Conservation (phyloP, 2,888 invertebrate genomes). For the Alcis repandata region DNA sequence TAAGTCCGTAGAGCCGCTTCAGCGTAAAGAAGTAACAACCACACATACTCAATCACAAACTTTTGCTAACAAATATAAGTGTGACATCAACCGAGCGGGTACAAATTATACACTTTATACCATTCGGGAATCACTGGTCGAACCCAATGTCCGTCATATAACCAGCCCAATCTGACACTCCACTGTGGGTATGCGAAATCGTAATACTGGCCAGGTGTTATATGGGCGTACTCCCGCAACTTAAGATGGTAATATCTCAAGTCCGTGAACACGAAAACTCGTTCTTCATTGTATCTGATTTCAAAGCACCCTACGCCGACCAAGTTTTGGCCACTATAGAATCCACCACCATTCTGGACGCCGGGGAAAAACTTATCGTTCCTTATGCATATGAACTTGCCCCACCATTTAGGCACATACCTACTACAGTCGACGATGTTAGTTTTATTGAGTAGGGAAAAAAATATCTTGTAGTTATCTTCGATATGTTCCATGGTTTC, state of each 20-base stretch:
- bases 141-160: constrained; percentile 18
- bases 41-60: too few relatives aligned
- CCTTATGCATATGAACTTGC: constrained; percentile 68
- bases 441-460: background rate
- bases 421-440: constrained; percentile 59
- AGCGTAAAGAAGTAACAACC: too few relatives aligned
- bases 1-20: too few relatives aligned
- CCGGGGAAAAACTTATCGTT: constrained; percentile 54
- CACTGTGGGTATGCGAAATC: constrained; percentile 72
- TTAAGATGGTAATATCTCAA: constrained; percentile 60
- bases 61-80: too few relatives aligned
- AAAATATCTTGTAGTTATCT: constrained; percentile 66
- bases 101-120: constrained; percentile 38
- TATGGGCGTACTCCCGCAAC: constrained; percentile 49
- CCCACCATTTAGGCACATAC: constrained; percentile 70
- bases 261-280: constrained; percentile 68
- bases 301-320: constrained; percentile 68
- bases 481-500: constrained; percentile 57
- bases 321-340: constrained; percentile 45
- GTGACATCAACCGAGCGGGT: constrained; percentile 49
- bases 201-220: constrained; percentile 60
- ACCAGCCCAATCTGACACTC: constrained; percentile 34
- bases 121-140: constrained; percentile 36
- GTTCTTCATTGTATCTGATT: constrained; percentile 67
- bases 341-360: constrained; percentile 62